These are phyloP conservation scores for Thyatira batis DNA, from an alignment of 2,888 invertebrate species.

Conservation along the genomic window DNA sequence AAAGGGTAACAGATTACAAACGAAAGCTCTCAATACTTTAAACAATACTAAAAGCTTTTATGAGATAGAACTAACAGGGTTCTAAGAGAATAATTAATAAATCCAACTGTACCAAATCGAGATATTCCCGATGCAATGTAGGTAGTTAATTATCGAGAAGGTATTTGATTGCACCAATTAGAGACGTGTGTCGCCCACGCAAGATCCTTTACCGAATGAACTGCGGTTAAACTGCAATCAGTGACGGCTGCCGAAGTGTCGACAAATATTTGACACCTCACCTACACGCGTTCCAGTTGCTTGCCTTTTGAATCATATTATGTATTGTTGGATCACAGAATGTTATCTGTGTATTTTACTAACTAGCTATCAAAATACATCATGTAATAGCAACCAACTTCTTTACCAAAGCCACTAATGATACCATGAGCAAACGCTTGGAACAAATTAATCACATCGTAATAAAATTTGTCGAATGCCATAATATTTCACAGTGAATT, in stretches of 20 bases:
- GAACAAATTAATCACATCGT: neutral
- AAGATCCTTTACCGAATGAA: neutral
- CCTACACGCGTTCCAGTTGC: constrained; percentile 1
- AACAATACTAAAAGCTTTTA: no score
- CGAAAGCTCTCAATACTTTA: no score
- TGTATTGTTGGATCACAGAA: neutral
- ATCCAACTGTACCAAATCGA: neutral
- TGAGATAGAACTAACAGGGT: neutral
- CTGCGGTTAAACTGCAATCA: neutral
- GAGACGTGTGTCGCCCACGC: neutral
- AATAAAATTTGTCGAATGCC: constrained; percentile 12
- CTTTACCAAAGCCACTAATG: no score
- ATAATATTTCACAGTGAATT: constrained; percentile 24
- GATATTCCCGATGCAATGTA: neutral
- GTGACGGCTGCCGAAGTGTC: neutral
- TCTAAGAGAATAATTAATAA: neutral
- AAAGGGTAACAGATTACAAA: no score
- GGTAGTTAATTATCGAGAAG: neutral
- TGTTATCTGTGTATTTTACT: no score
- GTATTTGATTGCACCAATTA: neutral
- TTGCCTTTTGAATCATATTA: neutral
- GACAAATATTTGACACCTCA: neutral
- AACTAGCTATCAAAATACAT: no score
- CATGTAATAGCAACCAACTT: no score
- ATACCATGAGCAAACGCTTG: neutral